A percentile compares a stretch with the other conserved stretches of the same genome.
Conservation (phyloP, 2,888 invertebrate genomes). For the Palloptera scutellata region DNA sequence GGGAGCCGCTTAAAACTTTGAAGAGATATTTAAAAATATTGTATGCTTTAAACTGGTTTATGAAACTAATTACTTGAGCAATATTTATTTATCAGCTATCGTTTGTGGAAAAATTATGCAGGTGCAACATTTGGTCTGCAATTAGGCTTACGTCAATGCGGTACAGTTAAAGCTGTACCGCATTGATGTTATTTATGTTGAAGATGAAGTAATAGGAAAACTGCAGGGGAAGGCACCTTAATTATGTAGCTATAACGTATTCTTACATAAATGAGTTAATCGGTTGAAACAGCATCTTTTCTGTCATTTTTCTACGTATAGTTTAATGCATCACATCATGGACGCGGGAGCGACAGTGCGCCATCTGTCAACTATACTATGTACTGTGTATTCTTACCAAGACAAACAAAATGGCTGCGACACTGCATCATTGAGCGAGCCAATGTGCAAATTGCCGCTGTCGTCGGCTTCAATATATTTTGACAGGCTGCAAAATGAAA, state of each 20-base stretch:
- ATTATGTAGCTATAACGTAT: not conserved
- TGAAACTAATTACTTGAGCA: not conserved
- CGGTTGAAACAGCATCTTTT: too few species aligned
- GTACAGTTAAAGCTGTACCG: conserved; percentile 62
- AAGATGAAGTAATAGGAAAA: conserved; percentile 41
- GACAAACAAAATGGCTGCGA: too few species aligned
- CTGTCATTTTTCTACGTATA: too few species aligned
- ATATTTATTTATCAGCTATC: conserved; percentile 41
- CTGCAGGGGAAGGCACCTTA: not conserved
- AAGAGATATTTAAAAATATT: conserved; percentile 66
- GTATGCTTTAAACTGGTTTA: not conserved
- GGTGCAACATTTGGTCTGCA: conserved; percentile 67
- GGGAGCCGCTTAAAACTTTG: conserved; percentile 73
- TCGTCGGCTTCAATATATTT: too few species aligned
- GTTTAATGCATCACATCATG: too few species aligned
- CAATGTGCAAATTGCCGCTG: too few species aligned
- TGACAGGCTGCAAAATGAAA: too few species aligned
- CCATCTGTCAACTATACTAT: too few species aligned
- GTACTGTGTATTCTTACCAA: too few species aligned
- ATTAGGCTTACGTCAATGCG: conserved; percentile 65
- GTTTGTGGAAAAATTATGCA: conserved; percentile 43
- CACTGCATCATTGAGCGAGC: too few species aligned
- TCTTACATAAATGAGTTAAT: not conserved
- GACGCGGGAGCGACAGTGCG: too few species aligned
- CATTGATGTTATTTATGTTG: conserved; percentile 67